Base-by-base conservation (phyloP, 2,797 vertebrate genomes). In the Prunella strophiata region DNA sequence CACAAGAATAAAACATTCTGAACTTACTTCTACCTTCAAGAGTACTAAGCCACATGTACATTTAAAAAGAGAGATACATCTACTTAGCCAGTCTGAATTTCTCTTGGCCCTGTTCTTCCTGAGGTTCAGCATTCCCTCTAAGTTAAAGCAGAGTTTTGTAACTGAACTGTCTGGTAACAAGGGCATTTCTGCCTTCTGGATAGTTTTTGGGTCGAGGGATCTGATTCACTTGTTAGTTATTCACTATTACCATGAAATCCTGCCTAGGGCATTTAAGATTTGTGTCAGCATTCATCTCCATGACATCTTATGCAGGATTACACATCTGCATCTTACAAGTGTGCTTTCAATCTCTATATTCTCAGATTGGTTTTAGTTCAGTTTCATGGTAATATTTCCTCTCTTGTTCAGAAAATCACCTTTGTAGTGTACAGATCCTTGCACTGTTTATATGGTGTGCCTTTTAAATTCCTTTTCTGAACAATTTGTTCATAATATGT, bases 131-230 rank as follows among this genome's bases (percentile, higher is more conserved):
- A 57, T 66, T 91, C 70, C 51, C 48, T n/a, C 16, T 59, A 0
- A 40, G 29, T 85, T 91, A 76, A 85, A 89, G 63, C 17, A 8
- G 36, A 76, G 30, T 76, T 73, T 67, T 34, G 61, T 83, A 77
- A 67, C 47, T 70, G 74, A 90, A 62, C 27, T 77, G 11, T 80
- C 63, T 83, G 48, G 8, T 83, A 89, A 74, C 63, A 93, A 92
- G 91, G 91, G 77, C 89, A 36, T 89, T 79, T 95, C 51, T 95
- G 71, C 89, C 92, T 94, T 93, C 87, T 93, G 87, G 94, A 80
- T 68, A 89, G 52, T 73, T 95, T 94, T 95, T 76, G 72, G 85
- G 72, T 96, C 1, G 0, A 91, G 45, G 34, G 50, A 79, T 91
- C 75, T 85, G 87, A 92, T 93, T 91, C 75, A 43, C 25, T 93